Conservation (phyloP, 2,888 invertebrate genomes). For the Xanthorhoe spadicearia region DNA sequence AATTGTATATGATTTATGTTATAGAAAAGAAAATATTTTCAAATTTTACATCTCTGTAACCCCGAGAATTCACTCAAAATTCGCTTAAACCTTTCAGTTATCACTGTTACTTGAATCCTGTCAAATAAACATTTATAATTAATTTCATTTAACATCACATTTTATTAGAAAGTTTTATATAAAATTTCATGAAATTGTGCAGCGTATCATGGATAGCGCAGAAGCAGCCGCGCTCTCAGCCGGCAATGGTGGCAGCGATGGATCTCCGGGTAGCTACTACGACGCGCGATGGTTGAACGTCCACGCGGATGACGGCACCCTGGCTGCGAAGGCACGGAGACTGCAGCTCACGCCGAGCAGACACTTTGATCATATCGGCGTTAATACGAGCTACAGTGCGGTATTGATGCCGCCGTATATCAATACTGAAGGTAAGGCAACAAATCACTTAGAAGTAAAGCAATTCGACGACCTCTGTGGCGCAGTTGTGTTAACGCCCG, state of each 20-base stretch:
- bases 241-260: conserved; percentile 83
- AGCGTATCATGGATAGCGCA: conserved; percentile 96
- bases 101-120: background rate
- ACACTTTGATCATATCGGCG: conserved; percentile 94
- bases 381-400: conserved; percentile 93
- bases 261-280: conserved; percentile 87
- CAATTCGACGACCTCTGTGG: too few species aligned
- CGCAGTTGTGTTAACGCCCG: too few species aligned
- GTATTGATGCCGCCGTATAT: conserved; percentile 94
- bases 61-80: background rate
- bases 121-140: background rate
- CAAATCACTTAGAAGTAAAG: background rate
- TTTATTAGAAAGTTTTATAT: background rate
- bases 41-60: conserved; percentile 15
- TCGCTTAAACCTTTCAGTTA: background rate
- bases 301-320: conserved; percentile 90
- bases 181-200: too few species aligned
- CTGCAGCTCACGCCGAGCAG: conserved; percentile 90
- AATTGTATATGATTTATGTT: conserved; percentile 27
- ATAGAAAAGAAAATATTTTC: conserved; percentile 40
- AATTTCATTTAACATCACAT: background rate
- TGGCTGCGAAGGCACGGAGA: conserved; percentile 88
- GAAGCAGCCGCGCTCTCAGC: conserved; percentile 91
- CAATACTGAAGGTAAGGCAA: conserved; percentile 85
- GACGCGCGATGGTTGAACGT: conserved; percentile 93